A percentile compares a stretch with the other conserved stretches of the same genome.
Conservation (phyloP, 2,113 vertebrate species). For the Entelurus aequoreus region DNA sequence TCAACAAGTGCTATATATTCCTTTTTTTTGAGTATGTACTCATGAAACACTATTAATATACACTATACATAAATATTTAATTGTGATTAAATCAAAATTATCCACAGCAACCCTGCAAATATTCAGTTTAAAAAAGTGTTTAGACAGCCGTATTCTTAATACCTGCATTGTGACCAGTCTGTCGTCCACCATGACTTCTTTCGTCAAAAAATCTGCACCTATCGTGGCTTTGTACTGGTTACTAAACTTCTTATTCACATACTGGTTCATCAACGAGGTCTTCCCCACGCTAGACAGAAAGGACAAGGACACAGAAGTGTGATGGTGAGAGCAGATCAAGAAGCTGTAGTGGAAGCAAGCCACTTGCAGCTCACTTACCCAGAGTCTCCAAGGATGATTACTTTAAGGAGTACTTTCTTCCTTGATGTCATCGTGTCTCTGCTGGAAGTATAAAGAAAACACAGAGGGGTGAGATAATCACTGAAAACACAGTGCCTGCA, state of each 20-base stretch:
- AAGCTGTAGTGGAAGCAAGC: background rate
- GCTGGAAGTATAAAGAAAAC: slow-evolving; percentile 30
- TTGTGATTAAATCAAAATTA: too few species aligned
- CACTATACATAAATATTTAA: too few species aligned
- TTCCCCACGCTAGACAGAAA: slow-evolving; percentile 81
- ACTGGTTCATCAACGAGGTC: slow-evolving; percentile 96
- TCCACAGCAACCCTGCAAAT: background rate
- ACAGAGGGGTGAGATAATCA: background rate
- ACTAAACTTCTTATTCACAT: slow-evolving; percentile 98
- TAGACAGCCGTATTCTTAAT: slow-evolving; percentile 6
- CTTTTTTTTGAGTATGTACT: too few species aligned
- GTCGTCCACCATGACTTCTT: slow-evolving; percentile 98
- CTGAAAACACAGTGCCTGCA: background rate
- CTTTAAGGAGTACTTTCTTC: slow-evolving; percentile 75
- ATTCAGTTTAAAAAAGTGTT: too few species aligned
- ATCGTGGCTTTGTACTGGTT: slow-evolving; percentile 98
- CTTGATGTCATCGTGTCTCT: slow-evolving; percentile 68
- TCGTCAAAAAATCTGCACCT: slow-evolving; percentile 93
- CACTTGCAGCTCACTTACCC: slow-evolving; percentile 53
- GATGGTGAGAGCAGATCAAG: background rate
- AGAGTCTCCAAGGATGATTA: slow-evolving; percentile 73
- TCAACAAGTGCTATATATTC: too few species aligned
- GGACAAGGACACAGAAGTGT: slow-evolving; percentile 9
- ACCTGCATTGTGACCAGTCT: slow-evolving; percentile 98
- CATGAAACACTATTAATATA: too few species aligned